A percentile compares a stretch with the other conserved stretches of the same genome.
Evolutionary conservation across 2,888 invertebrate species (phyloP).

Genomic region (Suillia variegata): DNA sequence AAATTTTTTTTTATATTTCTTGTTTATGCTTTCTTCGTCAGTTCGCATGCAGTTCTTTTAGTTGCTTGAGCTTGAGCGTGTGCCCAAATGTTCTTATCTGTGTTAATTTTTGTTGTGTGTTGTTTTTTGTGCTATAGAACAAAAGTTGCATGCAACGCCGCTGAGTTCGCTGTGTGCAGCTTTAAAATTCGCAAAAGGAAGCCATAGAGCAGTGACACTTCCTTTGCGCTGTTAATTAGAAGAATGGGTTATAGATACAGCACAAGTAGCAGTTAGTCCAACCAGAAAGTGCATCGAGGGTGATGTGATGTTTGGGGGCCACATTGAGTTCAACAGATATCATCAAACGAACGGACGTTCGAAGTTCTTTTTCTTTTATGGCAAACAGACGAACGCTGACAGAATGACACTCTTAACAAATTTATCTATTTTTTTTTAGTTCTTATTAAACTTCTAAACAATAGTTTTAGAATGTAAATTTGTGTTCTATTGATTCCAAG

Average conservation of each 20-base stretch:
- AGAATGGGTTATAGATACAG: constrained; percentile 23
- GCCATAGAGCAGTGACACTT: constrained; percentile 35
- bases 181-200: constrained; percentile 23
- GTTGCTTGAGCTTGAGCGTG: neutral
- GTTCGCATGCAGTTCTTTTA: neutral
- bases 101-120: neutral
- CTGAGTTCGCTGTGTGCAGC: neutral
- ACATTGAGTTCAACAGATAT: no score
- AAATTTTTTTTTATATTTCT: neutral
- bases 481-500: no score
- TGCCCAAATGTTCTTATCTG: constrained; percentile 2
- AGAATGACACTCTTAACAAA: no score
- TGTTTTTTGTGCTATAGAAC: neutral
- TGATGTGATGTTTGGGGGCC: neutral
- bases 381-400: no score
- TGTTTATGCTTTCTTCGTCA: neutral
- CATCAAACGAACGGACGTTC: no score
- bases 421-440: no score
- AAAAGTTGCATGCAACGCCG: neutral
- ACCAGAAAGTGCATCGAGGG: neutral
- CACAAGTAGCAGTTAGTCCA: neutral
- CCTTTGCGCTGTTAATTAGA: constrained; percentile 37
- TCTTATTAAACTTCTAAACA: no score
- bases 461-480: no score
- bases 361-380: no score